Base-by-base conservation (phyloP, 2,888 invertebrate genomes). In the Ditylenchus weischeri region DNA sequence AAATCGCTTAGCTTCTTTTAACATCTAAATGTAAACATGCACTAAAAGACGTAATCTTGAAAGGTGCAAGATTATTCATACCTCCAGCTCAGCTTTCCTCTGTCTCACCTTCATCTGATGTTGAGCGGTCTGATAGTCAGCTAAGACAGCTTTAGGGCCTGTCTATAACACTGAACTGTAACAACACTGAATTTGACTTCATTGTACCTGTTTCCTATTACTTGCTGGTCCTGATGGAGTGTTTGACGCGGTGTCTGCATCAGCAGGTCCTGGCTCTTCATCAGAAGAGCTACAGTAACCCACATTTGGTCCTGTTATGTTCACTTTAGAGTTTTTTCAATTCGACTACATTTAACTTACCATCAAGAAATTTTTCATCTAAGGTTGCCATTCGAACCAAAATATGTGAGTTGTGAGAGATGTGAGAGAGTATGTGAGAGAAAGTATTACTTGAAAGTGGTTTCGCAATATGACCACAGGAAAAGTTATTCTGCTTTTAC, bases 271-370 rank as follows among this genome's bases (percentile, higher is more conserved):
- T 18, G 72, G 75, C 65, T 81, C 81, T n/a, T 77, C 79, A 35
- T 81, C 81, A 8, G 80, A 81, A 60, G 76, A 76, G 61, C 79
- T 79, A 68, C 81, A 81, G 70, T 81, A 81, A 11, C 81, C 81
- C 0, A 76, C 81, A 43, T 68, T 71, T 59, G 76, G 76, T 15
- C 43, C 43, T 43, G 15, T 29, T 2, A 43, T 10, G 3, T 13
- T 13, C 43, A 43, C 43, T 29, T 29, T 29, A 5, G 5, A 29
- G 29, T 29, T 29, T 29, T 29, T 29, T 5, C 8, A 13, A 6
- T 43, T 43, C 8, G 13, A 43, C 13, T 43, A 43, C 13, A 43
- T 43, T 43, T 43, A 8, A 15, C 5, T 43, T 43, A 3, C 80
- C 81, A 62, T 81, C 80, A 21, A 81, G 69, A 58, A 79, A 68